These are phyloP conservation scores for Hoplodrina ambigua DNA, from an alignment of 2,888 invertebrate species.

Conservation along the genomic window DNA sequence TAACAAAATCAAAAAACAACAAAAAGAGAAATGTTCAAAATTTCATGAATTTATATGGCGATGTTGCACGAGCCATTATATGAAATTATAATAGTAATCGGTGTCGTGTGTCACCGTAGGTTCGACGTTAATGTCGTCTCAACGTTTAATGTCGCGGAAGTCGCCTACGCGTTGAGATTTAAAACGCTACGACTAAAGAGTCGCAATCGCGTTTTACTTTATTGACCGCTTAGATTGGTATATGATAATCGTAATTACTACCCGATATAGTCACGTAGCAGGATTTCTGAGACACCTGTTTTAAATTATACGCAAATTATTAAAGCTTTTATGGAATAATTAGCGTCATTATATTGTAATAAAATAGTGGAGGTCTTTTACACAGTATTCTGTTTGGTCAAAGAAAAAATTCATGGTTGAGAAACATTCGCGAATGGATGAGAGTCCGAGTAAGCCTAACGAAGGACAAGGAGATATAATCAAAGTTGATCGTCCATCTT, in stretches of 20 bases:
- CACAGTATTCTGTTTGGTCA: neutral
- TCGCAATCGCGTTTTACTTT: constrained; percentile 54
- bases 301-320: constrained; percentile 20
- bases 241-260: constrained; percentile 53
- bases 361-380: constrained; percentile 4
- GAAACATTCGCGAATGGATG: neutral
- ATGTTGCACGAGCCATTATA: constrained; percentile 63
- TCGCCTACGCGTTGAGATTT: constrained; percentile 79
- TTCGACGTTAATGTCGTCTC: constrained; percentile 71
- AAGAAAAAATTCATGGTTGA: neutral
- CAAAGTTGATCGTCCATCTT: no score
- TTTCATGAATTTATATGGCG: constrained; percentile 39
- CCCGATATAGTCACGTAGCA: constrained; percentile 16
- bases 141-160: constrained; percentile 75
- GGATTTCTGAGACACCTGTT: constrained; percentile 24
- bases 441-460: neutral
- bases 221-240: constrained; percentile 40
- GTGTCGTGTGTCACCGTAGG: constrained; percentile 74
- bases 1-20: constrained; percentile 5
- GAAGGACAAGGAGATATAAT: neutral
- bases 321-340: constrained; percentile 17
- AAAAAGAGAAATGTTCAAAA: constrained; percentile 23
- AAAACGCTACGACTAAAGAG: constrained; percentile 67
- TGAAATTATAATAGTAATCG: constrained; percentile 76
- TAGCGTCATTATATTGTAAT: constrained; percentile 16